phyloP scores from a whole-genome alignment of 2,797 vertebrate genomes.

The Erpetoichthys calabaricus region DNA sequence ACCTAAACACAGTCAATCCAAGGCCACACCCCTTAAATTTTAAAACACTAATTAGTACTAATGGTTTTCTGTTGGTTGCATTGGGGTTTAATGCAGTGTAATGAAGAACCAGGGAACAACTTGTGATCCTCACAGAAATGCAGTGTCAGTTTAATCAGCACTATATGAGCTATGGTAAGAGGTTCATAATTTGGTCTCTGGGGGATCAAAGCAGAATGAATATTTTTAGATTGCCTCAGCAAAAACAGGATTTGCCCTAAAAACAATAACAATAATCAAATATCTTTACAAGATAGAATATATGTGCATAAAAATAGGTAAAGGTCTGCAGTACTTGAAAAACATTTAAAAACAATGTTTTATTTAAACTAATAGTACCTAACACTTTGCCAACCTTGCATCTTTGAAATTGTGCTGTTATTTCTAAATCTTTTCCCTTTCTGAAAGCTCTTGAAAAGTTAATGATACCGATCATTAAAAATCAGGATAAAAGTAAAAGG shows the following conservation, averaged over 20 bases:
- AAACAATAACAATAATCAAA: no score
- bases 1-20: background rate
- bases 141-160: background rate
- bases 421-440: no score
- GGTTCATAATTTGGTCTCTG: constrained; percentile 1
- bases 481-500: no score
- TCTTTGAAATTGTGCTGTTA: no score
- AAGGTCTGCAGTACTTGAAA: constrained; percentile 5
- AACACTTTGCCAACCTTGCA: no score
- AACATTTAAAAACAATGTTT: no score
- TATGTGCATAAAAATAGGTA: constrained; percentile 16
- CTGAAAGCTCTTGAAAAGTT: no score
- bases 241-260: background rate
- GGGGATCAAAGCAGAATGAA: background rate
- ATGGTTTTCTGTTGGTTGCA: constrained; percentile 3
- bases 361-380: no score
- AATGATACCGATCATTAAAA: no score
- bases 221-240: background rate
- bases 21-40: background rate
- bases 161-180: background rate
- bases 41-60: constrained; percentile 5
- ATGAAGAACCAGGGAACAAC: background rate
- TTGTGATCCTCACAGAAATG: background rate
- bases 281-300: no score
- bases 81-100: background rate